These are phyloP conservation scores for Sylvicola fuscatus DNA, from an alignment of 2,888 invertebrate genomes.

Conservation along the genomic window DNA sequence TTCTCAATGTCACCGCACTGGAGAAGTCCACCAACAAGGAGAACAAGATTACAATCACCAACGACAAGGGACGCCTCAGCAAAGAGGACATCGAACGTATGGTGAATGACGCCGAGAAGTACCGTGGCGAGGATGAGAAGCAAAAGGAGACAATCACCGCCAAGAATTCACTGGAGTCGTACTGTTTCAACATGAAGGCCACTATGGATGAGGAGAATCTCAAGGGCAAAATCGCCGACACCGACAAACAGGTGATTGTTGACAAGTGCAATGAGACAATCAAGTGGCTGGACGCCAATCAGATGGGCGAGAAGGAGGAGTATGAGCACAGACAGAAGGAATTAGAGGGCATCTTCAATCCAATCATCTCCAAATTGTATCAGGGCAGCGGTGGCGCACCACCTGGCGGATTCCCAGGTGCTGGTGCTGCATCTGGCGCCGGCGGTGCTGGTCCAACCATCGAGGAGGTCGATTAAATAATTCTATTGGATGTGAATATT, in stretches of 20 bases:
- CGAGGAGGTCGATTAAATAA: constrained; percentile 59
- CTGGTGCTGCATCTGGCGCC: constrained; percentile 27
- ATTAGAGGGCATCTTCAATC: constrained; percentile 76
- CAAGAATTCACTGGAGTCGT: constrained; percentile 74
- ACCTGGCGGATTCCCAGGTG: constrained; percentile 35
- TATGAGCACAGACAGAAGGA: constrained; percentile 92
- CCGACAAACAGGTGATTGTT: constrained; percentile 59
- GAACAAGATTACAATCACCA: constrained; percentile 80
- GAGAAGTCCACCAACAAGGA: constrained; percentile 87
- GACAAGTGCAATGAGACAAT: constrained; percentile 82
- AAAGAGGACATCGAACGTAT: constrained; percentile 89
- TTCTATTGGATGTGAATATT: not conserved
- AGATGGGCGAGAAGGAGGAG: constrained; percentile 83
- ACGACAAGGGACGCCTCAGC: constrained; percentile 79
- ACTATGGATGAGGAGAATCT: constrained; percentile 89
- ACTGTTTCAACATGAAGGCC: constrained; percentile 93
- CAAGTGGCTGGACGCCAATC: constrained; percentile 65
- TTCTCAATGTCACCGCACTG: constrained; percentile 84
- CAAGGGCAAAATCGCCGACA: constrained; percentile 71
- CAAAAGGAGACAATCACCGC: constrained; percentile 67
- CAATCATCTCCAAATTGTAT: constrained; percentile 89
- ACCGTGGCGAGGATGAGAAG: constrained; percentile 66
- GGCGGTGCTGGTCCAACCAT: constrained; percentile 58
- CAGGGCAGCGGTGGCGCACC: constrained; percentile 55
- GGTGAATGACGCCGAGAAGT: constrained; percentile 89